These are phyloP conservation scores for Rhodophaea formosa DNA, from an alignment of 2,888 invertebrate species.

Conservation along the genomic window DNA sequence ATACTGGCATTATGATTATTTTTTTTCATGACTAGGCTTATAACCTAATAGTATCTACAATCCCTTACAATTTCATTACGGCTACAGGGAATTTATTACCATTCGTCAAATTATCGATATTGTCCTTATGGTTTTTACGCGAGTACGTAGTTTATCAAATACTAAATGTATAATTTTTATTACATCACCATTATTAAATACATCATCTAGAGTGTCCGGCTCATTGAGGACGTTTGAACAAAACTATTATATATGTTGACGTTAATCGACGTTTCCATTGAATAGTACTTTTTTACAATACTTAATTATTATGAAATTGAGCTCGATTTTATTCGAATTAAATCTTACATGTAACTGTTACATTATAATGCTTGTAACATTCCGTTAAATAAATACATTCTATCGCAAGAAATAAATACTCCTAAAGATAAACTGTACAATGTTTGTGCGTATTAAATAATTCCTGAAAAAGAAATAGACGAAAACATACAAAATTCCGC, in stretches of 20 bases:
- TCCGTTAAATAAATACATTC: conserved; percentile 45
- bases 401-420: conserved; percentile 55
- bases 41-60: conserved; percentile 70
- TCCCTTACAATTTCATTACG: conserved; percentile 56
- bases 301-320: conserved; percentile 75
- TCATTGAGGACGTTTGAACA: conserved; percentile 71
- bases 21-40: conserved; percentile 52
- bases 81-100: conserved; percentile 67
- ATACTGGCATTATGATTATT: conserved; percentile 63
- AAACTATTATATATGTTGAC: conserved; percentile 58
- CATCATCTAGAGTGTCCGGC: conserved; percentile 66
- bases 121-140: conserved; percentile 80
- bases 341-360: conserved; percentile 58
- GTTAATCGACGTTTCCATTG: conserved; percentile 61
- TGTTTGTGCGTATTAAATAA: conserved; percentile 76
- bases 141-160: conserved; percentile 77
- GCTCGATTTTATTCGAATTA: conserved; percentile 78
- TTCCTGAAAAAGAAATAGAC: conserved; percentile 59
- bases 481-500: conserved; percentile 61
- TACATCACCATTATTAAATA: conserved; percentile 58
- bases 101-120: conserved; percentile 77
- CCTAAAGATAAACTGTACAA: conserved; percentile 69
- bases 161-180: conserved; percentile 70
- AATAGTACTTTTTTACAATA: conserved; percentile 67
- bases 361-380: conserved; percentile 39